These are phyloP conservation scores for Charanyca ferruginea DNA, from an alignment of 2,888 invertebrate species.

Conservation along the genomic window DNA sequence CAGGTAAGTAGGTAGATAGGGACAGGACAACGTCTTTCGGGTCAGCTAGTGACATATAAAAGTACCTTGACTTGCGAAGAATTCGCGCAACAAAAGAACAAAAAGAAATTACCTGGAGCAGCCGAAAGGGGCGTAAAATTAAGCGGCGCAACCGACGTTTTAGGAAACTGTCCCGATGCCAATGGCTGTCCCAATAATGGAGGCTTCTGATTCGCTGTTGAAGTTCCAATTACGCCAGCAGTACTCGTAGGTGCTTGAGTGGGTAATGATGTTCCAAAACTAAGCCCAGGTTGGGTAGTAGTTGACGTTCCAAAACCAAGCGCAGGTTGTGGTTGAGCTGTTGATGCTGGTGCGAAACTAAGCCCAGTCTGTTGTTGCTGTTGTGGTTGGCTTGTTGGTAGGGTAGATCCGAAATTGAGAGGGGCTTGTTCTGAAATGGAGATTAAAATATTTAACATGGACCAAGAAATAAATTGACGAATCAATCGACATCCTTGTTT, in stretches of 20 bases:
- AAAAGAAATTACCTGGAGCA: constrained; percentile 10
- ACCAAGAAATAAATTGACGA: too few species aligned
- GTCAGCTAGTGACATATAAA: too few species aligned
- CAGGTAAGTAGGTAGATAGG: too few species aligned
- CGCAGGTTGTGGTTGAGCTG: constrained; percentile 34
- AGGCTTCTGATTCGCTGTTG: constrained; percentile 31
- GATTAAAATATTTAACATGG: too few species aligned
- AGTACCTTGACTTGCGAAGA: too few species aligned
- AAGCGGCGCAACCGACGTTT: constrained; percentile 22
- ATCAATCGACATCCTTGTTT: too few species aligned
- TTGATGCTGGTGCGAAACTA: constrained; percentile 33
- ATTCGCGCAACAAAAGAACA: not conserved
- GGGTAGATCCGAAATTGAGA: constrained; percentile 40
- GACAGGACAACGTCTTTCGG: too few species aligned
- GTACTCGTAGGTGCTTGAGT: constrained; percentile 40
- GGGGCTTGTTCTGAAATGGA: constrained; percentile 39
- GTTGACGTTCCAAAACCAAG: constrained; percentile 60
- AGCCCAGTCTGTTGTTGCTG: constrained; percentile 33
- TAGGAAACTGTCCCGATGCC: constrained; percentile 39
- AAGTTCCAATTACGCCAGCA: constrained; percentile 22
- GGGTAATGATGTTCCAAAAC: constrained; percentile 44
- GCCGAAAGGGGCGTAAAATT: constrained; percentile 34
- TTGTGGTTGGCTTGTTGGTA: constrained; percentile 31
- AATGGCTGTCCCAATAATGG: constrained; percentile 13
- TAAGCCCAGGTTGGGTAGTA: constrained; percentile 53